Evolutionary conservation across 2,888 invertebrate species (phyloP).

Genomic region (Cyaniris semiargus): DNA sequence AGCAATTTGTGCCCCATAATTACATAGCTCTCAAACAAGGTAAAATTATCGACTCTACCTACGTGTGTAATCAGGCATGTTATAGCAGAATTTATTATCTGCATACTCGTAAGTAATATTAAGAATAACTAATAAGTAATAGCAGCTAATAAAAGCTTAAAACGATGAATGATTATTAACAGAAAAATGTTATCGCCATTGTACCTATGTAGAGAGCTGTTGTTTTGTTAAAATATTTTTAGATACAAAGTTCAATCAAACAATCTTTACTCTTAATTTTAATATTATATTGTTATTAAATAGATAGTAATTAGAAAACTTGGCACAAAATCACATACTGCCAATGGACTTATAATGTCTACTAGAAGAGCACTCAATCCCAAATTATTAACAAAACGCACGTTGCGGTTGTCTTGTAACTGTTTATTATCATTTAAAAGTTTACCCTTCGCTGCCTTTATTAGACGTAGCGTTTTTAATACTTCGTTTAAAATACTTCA

Average conservation of each 20-base stretch:
- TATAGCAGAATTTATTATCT: not conserved
- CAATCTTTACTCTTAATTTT: no score
- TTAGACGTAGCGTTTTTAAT: not conserved
- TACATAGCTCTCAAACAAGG: slow-evolving; percentile 2
- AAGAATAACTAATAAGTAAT: not conserved
- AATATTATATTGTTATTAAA: no score
- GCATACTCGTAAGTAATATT: not conserved
- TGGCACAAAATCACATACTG: no score
- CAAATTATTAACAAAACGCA: not conserved
- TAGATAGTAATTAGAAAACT: no score
- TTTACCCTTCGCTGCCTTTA: slow-evolving; percentile 11
- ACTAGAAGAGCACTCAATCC: no score
- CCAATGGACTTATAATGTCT: no score
- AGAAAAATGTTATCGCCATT: no score
- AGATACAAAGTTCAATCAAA: no score
- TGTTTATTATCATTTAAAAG: slow-evolving; percentile 19
- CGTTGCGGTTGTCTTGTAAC: not conserved
- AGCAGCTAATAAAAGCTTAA: not conserved
- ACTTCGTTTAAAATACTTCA: not conserved
- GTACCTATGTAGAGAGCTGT: no score
- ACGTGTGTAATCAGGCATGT: not conserved
- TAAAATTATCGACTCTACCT: not conserved
- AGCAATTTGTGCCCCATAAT: not conserved
- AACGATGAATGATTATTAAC: no score
- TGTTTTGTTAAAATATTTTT: no score